These are phyloP conservation scores for Mycteria americana DNA, from an alignment of 2,797 vertebrate species.

Conservation along the genomic window DNA sequence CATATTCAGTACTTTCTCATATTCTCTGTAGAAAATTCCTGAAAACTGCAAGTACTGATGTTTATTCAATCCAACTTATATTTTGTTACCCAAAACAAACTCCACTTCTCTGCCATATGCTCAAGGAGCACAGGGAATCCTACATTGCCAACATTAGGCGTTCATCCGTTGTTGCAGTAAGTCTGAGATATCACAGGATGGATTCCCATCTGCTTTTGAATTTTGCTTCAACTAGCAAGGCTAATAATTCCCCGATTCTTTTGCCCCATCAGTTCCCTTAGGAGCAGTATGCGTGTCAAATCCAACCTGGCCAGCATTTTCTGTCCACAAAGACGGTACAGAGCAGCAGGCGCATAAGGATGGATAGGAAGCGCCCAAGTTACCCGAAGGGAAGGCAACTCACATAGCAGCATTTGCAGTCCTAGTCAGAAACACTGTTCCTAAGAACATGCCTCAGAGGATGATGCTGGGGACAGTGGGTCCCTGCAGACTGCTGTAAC, in stretches of 20 bases:
- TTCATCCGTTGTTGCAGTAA: background rate
- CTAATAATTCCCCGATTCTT: background rate
- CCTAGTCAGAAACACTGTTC: background rate
- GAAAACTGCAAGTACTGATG: background rate
- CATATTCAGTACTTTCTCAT: background rate
- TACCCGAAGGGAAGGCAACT: fast-evolving
- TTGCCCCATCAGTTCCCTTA: background rate
- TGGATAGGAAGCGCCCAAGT: fast-evolving
- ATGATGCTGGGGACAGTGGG: background rate
- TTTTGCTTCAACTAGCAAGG: background rate
- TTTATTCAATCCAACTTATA: background rate
- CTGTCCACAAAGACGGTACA: background rate
- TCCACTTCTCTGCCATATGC: slow-evolving; percentile 35
- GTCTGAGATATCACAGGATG: slow-evolving; percentile 4
- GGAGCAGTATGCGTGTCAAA: fast-evolving
- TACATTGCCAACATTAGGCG: background rate
- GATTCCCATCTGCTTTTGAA: slow-evolving; percentile 30
- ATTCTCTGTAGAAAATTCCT: background rate
- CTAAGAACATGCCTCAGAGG: background rate
- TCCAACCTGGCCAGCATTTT: background rate
- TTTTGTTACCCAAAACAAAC: slow-evolving; percentile 24
- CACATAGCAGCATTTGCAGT: background rate
- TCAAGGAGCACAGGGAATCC: slow-evolving; percentile 45
- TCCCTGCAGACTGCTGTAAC: background rate
- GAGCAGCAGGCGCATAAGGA: background rate